Percentiles rank a stretch among this genome's conserved stretches.
These are phyloP conservation scores for Cenopis cana DNA, from an alignment of 2,888 invertebrate species.

Conservation along the genomic window DNA sequence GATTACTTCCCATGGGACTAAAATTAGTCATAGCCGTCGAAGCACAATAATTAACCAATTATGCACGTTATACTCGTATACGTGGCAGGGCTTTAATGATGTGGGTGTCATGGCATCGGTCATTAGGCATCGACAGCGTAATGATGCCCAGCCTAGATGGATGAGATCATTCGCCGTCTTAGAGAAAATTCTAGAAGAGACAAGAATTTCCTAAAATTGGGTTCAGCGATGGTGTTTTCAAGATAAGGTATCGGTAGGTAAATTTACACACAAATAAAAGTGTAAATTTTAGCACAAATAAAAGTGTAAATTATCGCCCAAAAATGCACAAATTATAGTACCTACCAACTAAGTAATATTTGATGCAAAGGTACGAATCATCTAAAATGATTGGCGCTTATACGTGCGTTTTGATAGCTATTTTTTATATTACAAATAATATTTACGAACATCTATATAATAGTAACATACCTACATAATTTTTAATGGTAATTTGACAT, in stretches of 20 bases:
- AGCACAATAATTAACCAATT: slow-evolving; percentile 17
- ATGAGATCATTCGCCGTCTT: slow-evolving; percentile 30
- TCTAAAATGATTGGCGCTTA: neutral
- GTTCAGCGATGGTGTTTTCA: too few species aligned
- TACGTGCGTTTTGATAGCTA: neutral
- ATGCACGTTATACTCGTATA: slow-evolving; percentile 18
- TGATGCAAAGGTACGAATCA: neutral
- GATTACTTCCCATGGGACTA: neutral
- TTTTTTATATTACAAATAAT: neutral
- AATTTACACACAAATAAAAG: too few species aligned
- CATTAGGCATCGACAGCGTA: slow-evolving; percentile 38
- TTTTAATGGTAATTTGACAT: neutral
- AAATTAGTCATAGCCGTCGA: slow-evolving; percentile 7
- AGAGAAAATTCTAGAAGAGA: slow-evolving; percentile 26
- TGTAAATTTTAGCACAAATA: too few species aligned
- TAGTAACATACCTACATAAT: neutral
- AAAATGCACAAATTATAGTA: too few species aligned
- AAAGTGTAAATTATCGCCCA: too few species aligned
- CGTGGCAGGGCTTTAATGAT: slow-evolving; percentile 28
- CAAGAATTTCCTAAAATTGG: neutral
- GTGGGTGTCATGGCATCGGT: slow-evolving; percentile 12
- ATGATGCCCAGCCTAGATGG: slow-evolving; percentile 22
- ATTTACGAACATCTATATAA: neutral
- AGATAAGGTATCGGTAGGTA: too few species aligned
- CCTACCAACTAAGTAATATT: neutral